phyloP scores from a whole-genome alignment of 2,113 vertebrate genomes.

The Phaethornis superciliosus region DNA sequence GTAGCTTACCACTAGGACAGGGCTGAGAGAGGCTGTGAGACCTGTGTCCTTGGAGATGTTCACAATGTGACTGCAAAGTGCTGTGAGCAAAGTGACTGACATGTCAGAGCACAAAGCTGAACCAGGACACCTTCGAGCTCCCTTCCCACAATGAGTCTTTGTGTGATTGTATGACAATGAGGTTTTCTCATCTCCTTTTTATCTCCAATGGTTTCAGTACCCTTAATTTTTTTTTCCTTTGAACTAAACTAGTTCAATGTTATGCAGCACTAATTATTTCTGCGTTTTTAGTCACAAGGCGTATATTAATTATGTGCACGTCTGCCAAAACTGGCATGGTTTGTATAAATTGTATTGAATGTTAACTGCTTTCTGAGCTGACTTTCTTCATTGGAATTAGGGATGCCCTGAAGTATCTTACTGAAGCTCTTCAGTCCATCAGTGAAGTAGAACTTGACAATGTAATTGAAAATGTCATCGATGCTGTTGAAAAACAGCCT shows the following conservation, averaged over 20 bases:
- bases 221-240: not conserved
- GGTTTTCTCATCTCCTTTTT: not conserved
- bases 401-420: conserved; percentile 87
- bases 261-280: not conserved
- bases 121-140: not conserved
- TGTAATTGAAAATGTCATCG: conserved; percentile 86
- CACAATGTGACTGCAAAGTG: not conserved
- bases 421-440: conserved; percentile 84
- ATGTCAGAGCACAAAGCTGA: not conserved
- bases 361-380: not conserved
- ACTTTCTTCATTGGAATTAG: conserved; percentile 68
- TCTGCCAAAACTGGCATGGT: not conserved
- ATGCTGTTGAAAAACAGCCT: conserved; percentile 92
- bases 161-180: not conserved
- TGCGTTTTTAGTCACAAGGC: not conserved
- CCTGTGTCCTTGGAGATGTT: not conserved
- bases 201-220: not conserved
- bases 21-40: not conserved
- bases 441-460: conserved; percentile 84
- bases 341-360: not conserved
- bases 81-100: not conserved
- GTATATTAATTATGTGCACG: not conserved
- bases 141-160: not conserved
- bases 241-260: not conserved
- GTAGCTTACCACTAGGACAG: not conserved